phyloP scores from a whole-genome alignment of 2,113 vertebrate genomes.

The Formicarius rufipectus region DNA sequence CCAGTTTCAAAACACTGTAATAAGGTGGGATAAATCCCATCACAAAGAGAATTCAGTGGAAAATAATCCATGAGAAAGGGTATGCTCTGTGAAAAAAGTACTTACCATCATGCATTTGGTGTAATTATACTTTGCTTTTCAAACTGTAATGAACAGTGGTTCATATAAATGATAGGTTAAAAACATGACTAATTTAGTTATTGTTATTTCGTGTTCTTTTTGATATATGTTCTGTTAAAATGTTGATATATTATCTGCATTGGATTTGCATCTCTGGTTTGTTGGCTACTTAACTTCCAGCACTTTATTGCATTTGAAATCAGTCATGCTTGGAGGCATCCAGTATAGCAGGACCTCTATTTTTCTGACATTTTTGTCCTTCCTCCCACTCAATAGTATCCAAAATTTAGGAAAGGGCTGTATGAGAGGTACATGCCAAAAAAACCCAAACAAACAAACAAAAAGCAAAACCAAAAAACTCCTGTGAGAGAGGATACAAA shows the following conservation, averaged over 20 bases:
- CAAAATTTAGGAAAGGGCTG: not conserved
- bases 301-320: not conserved
- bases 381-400: not conserved
- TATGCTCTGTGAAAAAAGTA: not conserved
- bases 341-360: not conserved
- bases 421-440: not conserved
- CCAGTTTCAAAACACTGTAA: not conserved
- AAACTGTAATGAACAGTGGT: not conserved
- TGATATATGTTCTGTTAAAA: not conserved
- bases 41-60: not conserved
- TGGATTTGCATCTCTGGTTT: not conserved
- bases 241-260: not conserved
- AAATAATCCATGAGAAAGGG: not conserved
- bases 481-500: not conserved
- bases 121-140: conserved; percentile 12
- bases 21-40: not conserved
- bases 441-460: no score
- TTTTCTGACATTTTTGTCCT: not conserved
- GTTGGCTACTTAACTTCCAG: not conserved
- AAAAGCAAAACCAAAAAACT: not conserved
- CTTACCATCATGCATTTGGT: not conserved
- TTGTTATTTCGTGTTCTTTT: not conserved
- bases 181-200: not conserved
- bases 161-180: not conserved
- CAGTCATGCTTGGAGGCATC: not conserved